These are phyloP conservation scores for Abrostola triplasia DNA, from an alignment of 2,888 invertebrate genomes.

Conservation along the genomic window DNA sequence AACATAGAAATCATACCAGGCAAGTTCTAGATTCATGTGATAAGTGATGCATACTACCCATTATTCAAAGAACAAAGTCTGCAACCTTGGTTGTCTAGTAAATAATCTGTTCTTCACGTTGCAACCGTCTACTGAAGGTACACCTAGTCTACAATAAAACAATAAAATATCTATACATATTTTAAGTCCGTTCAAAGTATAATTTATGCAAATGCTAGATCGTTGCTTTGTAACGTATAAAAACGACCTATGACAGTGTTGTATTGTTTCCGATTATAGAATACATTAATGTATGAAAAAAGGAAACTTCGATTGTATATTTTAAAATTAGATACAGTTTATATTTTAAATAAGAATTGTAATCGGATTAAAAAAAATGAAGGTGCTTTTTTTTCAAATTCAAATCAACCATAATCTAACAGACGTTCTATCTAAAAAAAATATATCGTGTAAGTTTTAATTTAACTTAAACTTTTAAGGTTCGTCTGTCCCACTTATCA, in stretches of 20 bases:
- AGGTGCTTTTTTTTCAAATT: background rate
- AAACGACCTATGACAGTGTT: slow-evolving; percentile 23
- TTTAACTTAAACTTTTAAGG: slow-evolving; percentile 6
- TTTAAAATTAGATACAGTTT: background rate
- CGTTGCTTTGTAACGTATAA: slow-evolving; percentile 22
- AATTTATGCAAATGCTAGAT: slow-evolving; percentile 50
- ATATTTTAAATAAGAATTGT: background rate
- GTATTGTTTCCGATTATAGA: slow-evolving; percentile 32
- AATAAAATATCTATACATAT: slow-evolving; percentile 34
- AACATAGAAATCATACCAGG: slow-evolving; percentile 82
- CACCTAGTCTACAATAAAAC: slow-evolving; percentile 28
- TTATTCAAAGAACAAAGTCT: slow-evolving; percentile 40
- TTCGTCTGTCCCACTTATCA: slow-evolving; percentile 64
- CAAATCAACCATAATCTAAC: background rate
- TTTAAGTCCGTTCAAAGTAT: slow-evolving; percentile 38
- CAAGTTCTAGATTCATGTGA: slow-evolving; percentile 70
- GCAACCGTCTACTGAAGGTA: slow-evolving; percentile 33
- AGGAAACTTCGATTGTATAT: background rate
- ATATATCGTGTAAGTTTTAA: background rate
- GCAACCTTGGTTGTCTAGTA: slow-evolving; percentile 43
- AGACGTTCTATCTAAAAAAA: too few species aligned
- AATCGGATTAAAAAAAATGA: background rate
- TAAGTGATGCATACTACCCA: slow-evolving; percentile 67
- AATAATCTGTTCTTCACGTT: slow-evolving; percentile 31
- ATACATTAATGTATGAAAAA: slow-evolving; percentile 10